These are phyloP conservation scores for Darevskia nairensis DNA, from an alignment of 2,797 vertebrate genomes.

Conservation along the genomic window DNA sequence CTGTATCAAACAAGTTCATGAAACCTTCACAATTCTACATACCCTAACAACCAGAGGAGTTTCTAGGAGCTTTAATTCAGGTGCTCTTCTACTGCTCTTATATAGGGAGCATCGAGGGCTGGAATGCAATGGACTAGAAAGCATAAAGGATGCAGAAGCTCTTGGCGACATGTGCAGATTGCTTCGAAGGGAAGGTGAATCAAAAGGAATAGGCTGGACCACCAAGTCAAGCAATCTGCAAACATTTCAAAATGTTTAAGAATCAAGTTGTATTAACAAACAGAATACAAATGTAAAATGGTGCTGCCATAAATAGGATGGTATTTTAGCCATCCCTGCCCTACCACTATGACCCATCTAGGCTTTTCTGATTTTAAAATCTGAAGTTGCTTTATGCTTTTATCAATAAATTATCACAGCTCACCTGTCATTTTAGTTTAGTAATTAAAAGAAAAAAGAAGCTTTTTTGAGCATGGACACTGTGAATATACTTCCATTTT, in stretches of 20 bases:
- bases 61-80: constrained; percentile 88
- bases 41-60: constrained; percentile 93
- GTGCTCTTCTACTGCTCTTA: constrained; percentile 75
- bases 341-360: too few species aligned
- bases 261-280: not conserved
- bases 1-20: constrained; percentile 15
- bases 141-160: constrained; percentile 73
- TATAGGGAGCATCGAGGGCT: constrained; percentile 22
- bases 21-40: constrained; percentile 51
- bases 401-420: not conserved
- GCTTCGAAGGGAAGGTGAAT: constrained; percentile 57
- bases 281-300: not conserved
- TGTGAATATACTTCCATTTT: not conserved
- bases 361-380: too few species aligned
- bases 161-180: constrained; percentile 73
- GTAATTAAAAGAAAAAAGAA: not conserved
- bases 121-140: constrained; percentile 68
- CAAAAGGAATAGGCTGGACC: constrained; percentile 81
- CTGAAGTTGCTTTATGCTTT: not conserved
- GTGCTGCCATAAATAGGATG: too few species aligned
- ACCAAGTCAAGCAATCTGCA: constrained; percentile 87
- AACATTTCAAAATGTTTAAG: constrained; percentile 26
- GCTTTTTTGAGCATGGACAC: not conserved
- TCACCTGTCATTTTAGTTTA: not conserved
- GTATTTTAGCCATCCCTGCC: too few species aligned